Evolutionary conservation across 2,888 invertebrate species (phyloP).

Genomic region (Drosophila lacicola): DNA sequence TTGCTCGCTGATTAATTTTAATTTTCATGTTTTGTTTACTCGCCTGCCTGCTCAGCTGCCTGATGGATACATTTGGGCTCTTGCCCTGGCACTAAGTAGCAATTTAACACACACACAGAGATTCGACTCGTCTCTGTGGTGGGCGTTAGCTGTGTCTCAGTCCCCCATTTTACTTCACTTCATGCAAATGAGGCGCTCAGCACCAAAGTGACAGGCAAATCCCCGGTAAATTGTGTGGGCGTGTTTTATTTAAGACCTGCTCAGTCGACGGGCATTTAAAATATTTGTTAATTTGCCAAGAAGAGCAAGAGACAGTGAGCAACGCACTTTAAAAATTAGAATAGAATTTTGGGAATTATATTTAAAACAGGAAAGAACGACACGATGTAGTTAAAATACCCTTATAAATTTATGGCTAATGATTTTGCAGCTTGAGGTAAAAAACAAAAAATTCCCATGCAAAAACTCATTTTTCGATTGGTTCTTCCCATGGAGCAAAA

Average conservation of each 20-base stretch:
- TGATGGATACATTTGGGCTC: slow-evolving; percentile 61
- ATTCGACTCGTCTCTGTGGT: slow-evolving; percentile 32
- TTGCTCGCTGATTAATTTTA: slow-evolving; percentile 63
- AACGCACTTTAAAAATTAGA: slow-evolving; percentile 9
- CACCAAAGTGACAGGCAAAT: slow-evolving; percentile 45
- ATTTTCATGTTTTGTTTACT: slow-evolving; percentile 58
- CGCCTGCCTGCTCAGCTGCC: slow-evolving; percentile 19
- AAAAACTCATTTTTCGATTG: too few species aligned
- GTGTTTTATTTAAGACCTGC: slow-evolving; percentile 34
- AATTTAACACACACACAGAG: slow-evolving; percentile 47
- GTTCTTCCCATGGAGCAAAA: too few species aligned
- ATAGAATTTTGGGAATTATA: not conserved
- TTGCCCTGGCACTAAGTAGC: slow-evolving; percentile 67
- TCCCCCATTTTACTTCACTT: slow-evolving; percentile 3
- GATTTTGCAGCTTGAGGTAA: too few species aligned
- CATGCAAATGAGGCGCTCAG: slow-evolving; percentile 40
- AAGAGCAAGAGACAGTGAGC: slow-evolving; percentile 6
- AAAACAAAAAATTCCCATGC: too few species aligned
- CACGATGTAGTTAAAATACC: too few species aligned
- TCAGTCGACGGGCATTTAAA: slow-evolving; percentile 21
- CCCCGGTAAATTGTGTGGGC: slow-evolving; percentile 38
- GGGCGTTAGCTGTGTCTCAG: slow-evolving; percentile 32
- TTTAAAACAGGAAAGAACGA: not conserved
- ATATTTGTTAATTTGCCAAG: slow-evolving; percentile 37
- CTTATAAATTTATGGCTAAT: too few species aligned